phyloP scores from a whole-genome alignment of 2,888 invertebrate species.

The Sipha maydis region DNA sequence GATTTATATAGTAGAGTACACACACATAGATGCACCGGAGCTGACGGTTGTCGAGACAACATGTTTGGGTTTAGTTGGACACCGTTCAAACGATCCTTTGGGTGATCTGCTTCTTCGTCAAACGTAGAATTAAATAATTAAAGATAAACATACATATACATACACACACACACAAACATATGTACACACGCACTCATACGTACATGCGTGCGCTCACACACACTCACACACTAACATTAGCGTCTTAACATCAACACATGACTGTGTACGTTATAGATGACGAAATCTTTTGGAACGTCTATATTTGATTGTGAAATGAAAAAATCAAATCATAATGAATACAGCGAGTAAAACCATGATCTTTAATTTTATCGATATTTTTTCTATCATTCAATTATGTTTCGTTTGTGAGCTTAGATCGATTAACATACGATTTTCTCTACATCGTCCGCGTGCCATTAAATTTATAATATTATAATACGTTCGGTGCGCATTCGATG shows the following conservation, averaged over 20 bases:
- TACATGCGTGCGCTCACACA: too few species aligned
- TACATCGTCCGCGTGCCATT: not conserved
- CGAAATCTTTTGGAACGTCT: not conserved
- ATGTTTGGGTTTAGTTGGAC: not conserved
- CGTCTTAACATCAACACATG: not conserved
- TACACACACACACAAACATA: not conserved
- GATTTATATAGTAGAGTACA: not conserved
- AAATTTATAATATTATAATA: not conserved
- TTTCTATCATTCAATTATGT: conserved; percentile 5
- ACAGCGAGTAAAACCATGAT: not conserved
- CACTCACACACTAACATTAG: not conserved
- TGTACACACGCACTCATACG: too few species aligned
- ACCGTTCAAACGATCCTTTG: not conserved
- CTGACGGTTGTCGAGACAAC: not conserved
- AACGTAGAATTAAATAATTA: conserved; percentile 6
- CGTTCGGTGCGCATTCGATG: not conserved
- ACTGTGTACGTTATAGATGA: too few species aligned
- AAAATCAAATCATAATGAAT: not conserved
- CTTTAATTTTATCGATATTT: conserved; percentile 18
- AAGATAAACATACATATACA: not conserved
- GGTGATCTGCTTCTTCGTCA: not conserved
- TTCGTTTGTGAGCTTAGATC: not conserved
- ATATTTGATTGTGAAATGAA: not conserved
- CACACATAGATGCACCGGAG: not conserved
- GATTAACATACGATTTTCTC: too few species aligned